Evolutionary conservation across 2,797 vertebrate genomes (phyloP).

Genomic region (Chanos chanos): DNA sequence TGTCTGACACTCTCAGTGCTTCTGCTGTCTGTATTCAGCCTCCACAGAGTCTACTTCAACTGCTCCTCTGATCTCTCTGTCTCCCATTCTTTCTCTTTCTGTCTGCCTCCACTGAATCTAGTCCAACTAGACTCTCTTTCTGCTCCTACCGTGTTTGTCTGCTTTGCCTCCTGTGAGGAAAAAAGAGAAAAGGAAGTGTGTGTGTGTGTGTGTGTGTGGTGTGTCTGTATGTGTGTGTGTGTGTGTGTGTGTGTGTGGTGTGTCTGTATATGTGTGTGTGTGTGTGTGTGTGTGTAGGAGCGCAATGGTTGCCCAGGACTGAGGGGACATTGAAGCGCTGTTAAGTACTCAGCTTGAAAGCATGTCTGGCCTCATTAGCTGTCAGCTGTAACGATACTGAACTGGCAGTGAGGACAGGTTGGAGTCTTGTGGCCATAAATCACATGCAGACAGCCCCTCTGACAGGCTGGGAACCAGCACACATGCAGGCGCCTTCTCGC

Average conservation of each 20-base stretch:
- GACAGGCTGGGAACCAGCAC: slow-evolving; percentile 82
- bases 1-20: slow-evolving; percentile 1
- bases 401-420: slow-evolving; percentile 96
- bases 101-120: slow-evolving; percentile 43
- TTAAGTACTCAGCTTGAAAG: slow-evolving; percentile 84
- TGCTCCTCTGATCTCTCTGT: too few species aligned
- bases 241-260: too few species aligned
- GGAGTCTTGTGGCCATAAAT: slow-evolving; percentile 84
- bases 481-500: slow-evolving; percentile 65
- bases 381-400: slow-evolving; percentile 96
- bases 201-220: slow-evolving; percentile 19
- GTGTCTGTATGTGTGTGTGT: too few species aligned
- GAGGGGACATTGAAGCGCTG: slow-evolving; percentile 72
- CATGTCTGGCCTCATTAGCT: slow-evolving; percentile 93
- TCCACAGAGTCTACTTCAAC: too few species aligned
- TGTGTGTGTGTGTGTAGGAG: too few species aligned
- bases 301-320: slow-evolving; percentile 61
- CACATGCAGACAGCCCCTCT: slow-evolving; percentile 86
- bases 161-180: slow-evolving; percentile 57
- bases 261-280: too few species aligned
- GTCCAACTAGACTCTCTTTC: slow-evolving; percentile 44
- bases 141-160: slow-evolving; percentile 55
- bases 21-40: slow-evolving; percentile 21
- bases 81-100: too few species aligned
- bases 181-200: slow-evolving; percentile 35